Percentiles rank a stretch among this genome's conserved stretches.
These are phyloP conservation scores for Crepidodera aurea DNA, from an alignment of 2,888 invertebrate species.

Conservation along the genomic window DNA sequence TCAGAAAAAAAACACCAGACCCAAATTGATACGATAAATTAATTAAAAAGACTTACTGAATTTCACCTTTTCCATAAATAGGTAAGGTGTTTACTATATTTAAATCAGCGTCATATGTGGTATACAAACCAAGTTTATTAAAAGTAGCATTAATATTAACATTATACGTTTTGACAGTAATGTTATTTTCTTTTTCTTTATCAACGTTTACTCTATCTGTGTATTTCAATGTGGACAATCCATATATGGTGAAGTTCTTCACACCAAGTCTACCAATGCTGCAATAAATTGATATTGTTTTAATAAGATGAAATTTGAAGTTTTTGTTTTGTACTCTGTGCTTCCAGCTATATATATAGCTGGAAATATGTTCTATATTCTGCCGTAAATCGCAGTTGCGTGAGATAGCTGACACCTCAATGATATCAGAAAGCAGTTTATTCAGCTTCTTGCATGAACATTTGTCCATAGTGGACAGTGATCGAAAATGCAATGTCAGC, in stretches of 20 bases:
- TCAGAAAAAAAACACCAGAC: too few relatives aligned
- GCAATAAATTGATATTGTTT: not conserved
- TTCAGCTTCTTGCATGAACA: too few relatives aligned
- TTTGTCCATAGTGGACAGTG: too few relatives aligned
- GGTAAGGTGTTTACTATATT: slow-evolving; percentile 27
- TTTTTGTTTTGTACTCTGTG: too few relatives aligned
- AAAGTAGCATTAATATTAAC: slow-evolving; percentile 18
- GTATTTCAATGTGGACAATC: slow-evolving; percentile 17
- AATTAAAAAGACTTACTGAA: slow-evolving; percentile 24
- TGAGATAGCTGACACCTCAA: too few relatives aligned
- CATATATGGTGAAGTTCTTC: slow-evolving; percentile 10
- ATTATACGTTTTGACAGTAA: slow-evolving; percentile 25
- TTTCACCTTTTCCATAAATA: slow-evolving; percentile 31
- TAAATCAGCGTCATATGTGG: slow-evolving; percentile 30
- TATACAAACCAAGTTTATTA: slow-evolving; percentile 17
- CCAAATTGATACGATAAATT: too few relatives aligned
- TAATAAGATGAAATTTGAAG: not conserved
- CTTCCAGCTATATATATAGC: too few relatives aligned
- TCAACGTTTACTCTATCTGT: slow-evolving; percentile 6
- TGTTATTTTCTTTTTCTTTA: slow-evolving; percentile 18
- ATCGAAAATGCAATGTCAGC: not conserved
- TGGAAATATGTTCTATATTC: too few relatives aligned
- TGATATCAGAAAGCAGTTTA: too few relatives aligned
- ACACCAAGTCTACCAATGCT: slow-evolving; percentile 7
- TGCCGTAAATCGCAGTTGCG: too few relatives aligned